Base-by-base conservation (phyloP, 2,888 invertebrate species). In the Balanococcus diminutus region DNA sequence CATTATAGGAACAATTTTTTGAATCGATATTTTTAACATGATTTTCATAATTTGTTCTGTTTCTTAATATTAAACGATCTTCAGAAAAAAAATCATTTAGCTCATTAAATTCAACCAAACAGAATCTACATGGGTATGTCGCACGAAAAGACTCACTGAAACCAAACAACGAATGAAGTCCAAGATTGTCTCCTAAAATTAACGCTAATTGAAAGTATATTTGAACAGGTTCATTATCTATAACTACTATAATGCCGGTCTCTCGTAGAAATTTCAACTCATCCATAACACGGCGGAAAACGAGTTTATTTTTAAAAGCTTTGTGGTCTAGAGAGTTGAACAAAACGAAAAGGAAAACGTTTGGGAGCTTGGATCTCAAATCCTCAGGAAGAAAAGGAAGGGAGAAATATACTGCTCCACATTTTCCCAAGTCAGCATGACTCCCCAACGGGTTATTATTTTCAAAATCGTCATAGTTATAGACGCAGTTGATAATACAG, bases 401-500 rank as follows among this genome's bases (percentile, higher is more conserved):
- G 19, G 79, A 79, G 1, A 79, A 9, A 16, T 36, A 79, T 11
- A 31, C 31, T 5, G 75, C 75, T 16, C 75, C 31, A 31, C 75
- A 75, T 16, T 75, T 79, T 8, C 36, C 31, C 19, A 79, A n/a
- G 3, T 36, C 79, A 22, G 79, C 79, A 79, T 79, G 79, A 22
- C 32, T 36, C 16, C 79, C 36, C 9, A 36, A 31, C 14, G 79
- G 36, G 36, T 79, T 79, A 32, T 79, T 79, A n/a, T 79, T 79
- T 79, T 79, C 79, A 5, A 19, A 79, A 36, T 67, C 67, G 9
- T 67, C 67, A 14, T 36, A 79, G n/a, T n/a, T n/a, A n/a, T 79
- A 79, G 4, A 39, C 9, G 16, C 3, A n/a, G n/a, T n/a, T n/a
- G n/a, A n/a, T n/a, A n/a, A n/a, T n/a, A n/a, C n/a, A n/a, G n/a